Conservation (phyloP, 1,140 invertebrate genomes). For the Nasonia longicornis region DNA sequence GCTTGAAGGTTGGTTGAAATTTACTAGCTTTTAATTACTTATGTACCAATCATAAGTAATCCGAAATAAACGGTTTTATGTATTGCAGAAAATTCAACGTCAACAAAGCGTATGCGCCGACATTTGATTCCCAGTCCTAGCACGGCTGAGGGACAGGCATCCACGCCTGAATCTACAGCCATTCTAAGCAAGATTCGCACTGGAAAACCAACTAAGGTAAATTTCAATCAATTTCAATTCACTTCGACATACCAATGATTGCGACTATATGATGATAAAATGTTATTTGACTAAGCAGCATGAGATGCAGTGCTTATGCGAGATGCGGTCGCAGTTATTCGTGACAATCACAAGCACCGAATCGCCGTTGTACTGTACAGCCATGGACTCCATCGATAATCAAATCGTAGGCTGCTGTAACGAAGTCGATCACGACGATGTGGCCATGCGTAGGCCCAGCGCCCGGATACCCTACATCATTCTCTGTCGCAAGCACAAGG, state of each 20-base stretch:
- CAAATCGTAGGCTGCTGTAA: constrained; percentile 86
- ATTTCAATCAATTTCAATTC: not conserved
- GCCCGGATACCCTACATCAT: constrained; percentile 85
- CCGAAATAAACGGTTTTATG: not conserved
- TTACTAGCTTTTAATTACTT: not conserved
- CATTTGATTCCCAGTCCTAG: constrained; percentile 66
- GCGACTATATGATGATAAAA: not conserved
- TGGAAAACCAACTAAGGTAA: constrained; percentile 37
- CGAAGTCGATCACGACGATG: constrained; percentile 72
- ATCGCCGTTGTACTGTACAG: constrained; percentile 73
- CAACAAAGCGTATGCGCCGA: constrained; percentile 60
- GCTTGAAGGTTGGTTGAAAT: constrained; percentile 32
- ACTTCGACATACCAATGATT: not conserved
- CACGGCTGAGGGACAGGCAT: constrained; percentile 66
- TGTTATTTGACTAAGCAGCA: constrained; percentile 55
- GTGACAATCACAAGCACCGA: constrained; percentile 66
- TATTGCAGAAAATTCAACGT: constrained; percentile 22
- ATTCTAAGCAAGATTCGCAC: constrained; percentile 59
- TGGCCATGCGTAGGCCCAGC: constrained; percentile 79
- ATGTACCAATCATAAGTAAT: not conserved
- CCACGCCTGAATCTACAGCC: constrained; percentile 68
- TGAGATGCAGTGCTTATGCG: constrained; percentile 67
- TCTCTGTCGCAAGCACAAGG: constrained; percentile 85
- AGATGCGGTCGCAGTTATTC: constrained; percentile 66
- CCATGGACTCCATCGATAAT: constrained; percentile 84